Base-by-base conservation (phyloP, 1,140 invertebrate genomes). In the Laupala kohalensis region DNA sequence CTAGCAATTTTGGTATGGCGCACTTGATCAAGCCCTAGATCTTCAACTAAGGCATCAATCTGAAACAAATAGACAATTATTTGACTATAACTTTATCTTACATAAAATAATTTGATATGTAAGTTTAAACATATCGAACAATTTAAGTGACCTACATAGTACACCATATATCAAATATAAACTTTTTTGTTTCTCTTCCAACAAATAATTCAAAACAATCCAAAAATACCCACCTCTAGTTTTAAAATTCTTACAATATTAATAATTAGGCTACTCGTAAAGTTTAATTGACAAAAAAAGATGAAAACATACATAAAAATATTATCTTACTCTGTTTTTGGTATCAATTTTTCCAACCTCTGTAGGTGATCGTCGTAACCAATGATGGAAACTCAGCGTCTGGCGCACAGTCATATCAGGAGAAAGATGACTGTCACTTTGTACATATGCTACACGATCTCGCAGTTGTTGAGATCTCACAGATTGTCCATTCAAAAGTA, bases 41-140 rank as follows among this genome's bases (percentile, higher is more conserved):
- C 94, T 81, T 96, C 92, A 64, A 97, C 90, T 13, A 95, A 79
- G 24, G 92, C 86, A 76, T 92, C 89, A 79, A 94, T 93, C 90
- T 92, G 78, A 29, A 15, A 69, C 9, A 53, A 13, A 53, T 53
- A 13, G 4, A 13, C 9, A 53, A 53, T 53, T 53, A 2, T 2
- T 53, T 53, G 9, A 53, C 19, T 53, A 53, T 53, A 53, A 19
- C 37, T n/a, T n/a, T n/a, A n/a, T n/a, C n/a, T n/a, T n/a, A n/a
- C n/a, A n/a, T n/a, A n/a, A n/a, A n/a, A n/a, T n/a, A n/a, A n/a
- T n/a, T n/a, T n/a, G n/a, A n/a, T n/a, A n/a, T n/a, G n/a, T n/a
- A n/a, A n/a, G n/a, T n/a, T n/a, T n/a, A n/a, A n/a, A n/a, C n/a
- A n/a, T n/a, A n/a, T n/a, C n/a, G n/a, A n/a, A n/a, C n/a, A n/a